Percentiles rank a stretch among this genome's conserved stretches.
Evolutionary conservation across 2,888 invertebrate species (phyloP).

Genomic region (Conchocele bisecta): DNA sequence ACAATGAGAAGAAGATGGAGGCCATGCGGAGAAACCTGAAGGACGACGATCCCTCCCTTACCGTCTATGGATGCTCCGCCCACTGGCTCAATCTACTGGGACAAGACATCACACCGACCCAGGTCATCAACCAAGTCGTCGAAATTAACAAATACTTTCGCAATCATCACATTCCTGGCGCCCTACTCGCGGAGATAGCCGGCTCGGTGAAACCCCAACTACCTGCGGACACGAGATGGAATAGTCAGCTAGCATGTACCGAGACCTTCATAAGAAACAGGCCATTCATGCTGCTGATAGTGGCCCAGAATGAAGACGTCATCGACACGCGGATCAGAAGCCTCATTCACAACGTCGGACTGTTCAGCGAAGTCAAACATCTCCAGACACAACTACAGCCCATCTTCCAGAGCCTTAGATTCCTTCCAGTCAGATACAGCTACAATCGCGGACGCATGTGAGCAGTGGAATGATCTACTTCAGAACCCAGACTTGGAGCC

Average conservation of each 20-base stretch:
- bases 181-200: conserved; percentile 12
- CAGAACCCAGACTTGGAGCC: conserved; percentile 12
- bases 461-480: conserved; percentile 23
- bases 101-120: conserved; percentile 32
- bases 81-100: conserved; percentile 41
- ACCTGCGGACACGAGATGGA: conserved; percentile 24
- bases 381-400: conserved; percentile 25
- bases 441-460: conserved; percentile 43
- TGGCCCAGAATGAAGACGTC: conserved; percentile 38
- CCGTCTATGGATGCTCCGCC: conserved; percentile 29
- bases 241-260: conserved; percentile 27
- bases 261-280: conserved; percentile 28
- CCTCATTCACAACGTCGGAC: conserved; percentile 39
- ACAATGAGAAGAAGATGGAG: conserved; percentile 44
- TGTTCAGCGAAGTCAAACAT: conserved; percentile 35
- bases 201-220: conserved; percentile 32
- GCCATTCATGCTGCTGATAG: conserved; percentile 27
- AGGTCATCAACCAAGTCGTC: conserved; percentile 28
- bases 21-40: conserved; percentile 10
- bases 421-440: conserved; percentile 22
- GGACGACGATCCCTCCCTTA: conserved; percentile 10
- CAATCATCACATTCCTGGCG: conserved; percentile 34
- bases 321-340: conserved; percentile 31
- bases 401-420: conserved; percentile 20
- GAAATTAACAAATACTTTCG: conserved; percentile 43